Evolutionary conservation across 2,797 vertebrate species (phyloP).

Genomic region (Orestias chungarensis): DNA sequence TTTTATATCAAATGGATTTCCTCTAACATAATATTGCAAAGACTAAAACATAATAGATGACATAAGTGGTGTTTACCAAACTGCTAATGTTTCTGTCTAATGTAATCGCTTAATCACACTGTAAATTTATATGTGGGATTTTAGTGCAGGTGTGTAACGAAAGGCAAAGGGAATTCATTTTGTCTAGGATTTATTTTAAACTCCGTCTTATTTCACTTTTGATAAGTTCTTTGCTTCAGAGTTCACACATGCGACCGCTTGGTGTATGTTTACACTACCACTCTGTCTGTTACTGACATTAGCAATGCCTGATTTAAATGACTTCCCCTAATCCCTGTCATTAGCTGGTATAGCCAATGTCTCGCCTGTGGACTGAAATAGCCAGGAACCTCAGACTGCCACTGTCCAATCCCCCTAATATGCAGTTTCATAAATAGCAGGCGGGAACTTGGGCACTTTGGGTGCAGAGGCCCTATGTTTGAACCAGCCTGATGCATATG

Average conservation of each 20-base stretch:
- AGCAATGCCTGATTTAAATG: constrained; percentile 70
- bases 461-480: constrained; percentile 64
- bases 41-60: constrained; percentile 45
- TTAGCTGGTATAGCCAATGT: constrained; percentile 80
- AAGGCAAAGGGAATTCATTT: background rate
- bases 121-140: constrained; percentile 41
- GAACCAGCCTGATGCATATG: constrained; percentile 39
- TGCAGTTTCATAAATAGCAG: constrained; percentile 77
- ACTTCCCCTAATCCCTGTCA: constrained; percentile 78
- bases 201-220: too few relatives aligned
- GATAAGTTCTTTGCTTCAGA: background rate
- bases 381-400: constrained; percentile 66
- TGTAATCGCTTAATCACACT: constrained; percentile 50
- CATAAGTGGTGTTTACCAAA: constrained; percentile 44
- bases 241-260: constrained; percentile 48
- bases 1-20: constrained; percentile 50
- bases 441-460: constrained; percentile 63
- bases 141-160: background rate
- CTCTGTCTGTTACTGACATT: constrained; percentile 61
- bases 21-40: constrained; percentile 32
- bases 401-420: constrained; percentile 76
- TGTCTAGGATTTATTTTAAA: background rate
- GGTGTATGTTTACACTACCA: constrained; percentile 69
- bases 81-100: constrained; percentile 45
- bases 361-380: constrained; percentile 77